Evolutionary conservation across 2,797 vertebrate genomes (phyloP).

Genomic region (Pseudochirops cupreus): DNA sequence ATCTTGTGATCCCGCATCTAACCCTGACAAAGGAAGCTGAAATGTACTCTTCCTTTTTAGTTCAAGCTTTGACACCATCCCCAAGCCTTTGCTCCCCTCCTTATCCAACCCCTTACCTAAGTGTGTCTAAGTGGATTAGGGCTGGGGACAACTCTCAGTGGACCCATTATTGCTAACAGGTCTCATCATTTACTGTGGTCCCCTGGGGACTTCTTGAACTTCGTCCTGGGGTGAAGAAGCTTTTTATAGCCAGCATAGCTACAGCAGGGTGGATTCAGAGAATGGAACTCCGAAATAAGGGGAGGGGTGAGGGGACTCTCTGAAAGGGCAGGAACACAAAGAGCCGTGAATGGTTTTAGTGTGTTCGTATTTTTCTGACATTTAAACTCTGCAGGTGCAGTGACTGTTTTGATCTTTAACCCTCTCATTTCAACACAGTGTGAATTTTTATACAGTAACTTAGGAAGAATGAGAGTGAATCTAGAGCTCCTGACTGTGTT

Average conservation of each 20-base stretch:
- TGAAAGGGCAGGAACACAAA: conserved; percentile 84
- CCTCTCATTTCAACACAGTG: conserved; percentile 76
- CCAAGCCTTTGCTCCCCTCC: conserved; percentile 76
- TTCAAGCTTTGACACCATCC: conserved; percentile 73
- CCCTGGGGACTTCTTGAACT: conserved; percentile 78
- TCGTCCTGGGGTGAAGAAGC: conserved; percentile 73
- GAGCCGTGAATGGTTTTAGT: conserved; percentile 80
- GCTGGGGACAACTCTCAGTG: conserved; percentile 64
- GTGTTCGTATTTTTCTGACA: conserved; percentile 82
- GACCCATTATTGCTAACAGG: conserved; percentile 76
- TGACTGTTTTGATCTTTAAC: conserved; percentile 80
- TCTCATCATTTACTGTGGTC: conserved; percentile 68
- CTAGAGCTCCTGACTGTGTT: background rate
- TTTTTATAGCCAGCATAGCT: conserved; percentile 75
- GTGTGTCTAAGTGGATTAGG: conserved; percentile 54
- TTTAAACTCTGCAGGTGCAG: conserved; percentile 84
- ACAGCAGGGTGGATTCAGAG: conserved; percentile 82
- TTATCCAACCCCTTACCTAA: conserved; percentile 74
- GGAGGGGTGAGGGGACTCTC: conserved; percentile 41
- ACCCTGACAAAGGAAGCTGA: conserved; percentile 63
- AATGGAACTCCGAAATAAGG: conserved; percentile 79
- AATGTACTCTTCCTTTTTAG: conserved; percentile 77
- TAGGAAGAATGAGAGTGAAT: conserved; percentile 27
- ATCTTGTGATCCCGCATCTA: conserved; percentile 65
- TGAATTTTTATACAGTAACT: conserved; percentile 44